phyloP scores from a whole-genome alignment of 2,113 vertebrate genomes.

The Ia io region DNA sequence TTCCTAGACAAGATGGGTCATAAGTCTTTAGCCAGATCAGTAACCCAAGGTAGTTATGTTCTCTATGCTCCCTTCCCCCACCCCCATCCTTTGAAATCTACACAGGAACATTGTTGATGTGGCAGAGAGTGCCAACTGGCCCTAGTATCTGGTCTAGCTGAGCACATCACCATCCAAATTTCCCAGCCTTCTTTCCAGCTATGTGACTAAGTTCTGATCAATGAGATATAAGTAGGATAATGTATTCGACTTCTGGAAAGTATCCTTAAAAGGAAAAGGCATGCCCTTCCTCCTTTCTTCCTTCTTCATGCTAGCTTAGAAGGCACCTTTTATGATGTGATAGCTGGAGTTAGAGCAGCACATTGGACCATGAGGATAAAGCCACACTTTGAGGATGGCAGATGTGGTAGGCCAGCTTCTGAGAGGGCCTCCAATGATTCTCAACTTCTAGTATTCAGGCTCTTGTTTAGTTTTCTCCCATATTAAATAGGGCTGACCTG shows the following conservation, averaged over 20 bases:
- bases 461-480: neutral
- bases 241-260: neutral
- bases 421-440: neutral
- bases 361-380: neutral
- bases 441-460: neutral
- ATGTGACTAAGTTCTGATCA: neutral
- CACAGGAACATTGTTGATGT: neutral
- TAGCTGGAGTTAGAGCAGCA: neutral
- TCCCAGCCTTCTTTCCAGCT: slow-evolving; percentile 28
- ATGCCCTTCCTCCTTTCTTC: neutral
- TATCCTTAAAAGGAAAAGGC: neutral
- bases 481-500: neutral
- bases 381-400: neutral
- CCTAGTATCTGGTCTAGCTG: neutral
- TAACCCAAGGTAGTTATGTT: neutral
- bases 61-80: neutral
- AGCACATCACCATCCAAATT: neutral
- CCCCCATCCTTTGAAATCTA: neutral
- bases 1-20: slow-evolving; percentile 30
- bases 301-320: neutral
- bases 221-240: neutral
- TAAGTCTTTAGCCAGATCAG: neutral
- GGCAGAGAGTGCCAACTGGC: neutral
- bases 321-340: neutral
- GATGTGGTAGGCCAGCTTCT: neutral